Evolutionary conservation across 2,113 vertebrate species (phyloP), one percentile per base, ranked within the genome.

Genomic region (Tychaedon coryphoeus): DNA sequence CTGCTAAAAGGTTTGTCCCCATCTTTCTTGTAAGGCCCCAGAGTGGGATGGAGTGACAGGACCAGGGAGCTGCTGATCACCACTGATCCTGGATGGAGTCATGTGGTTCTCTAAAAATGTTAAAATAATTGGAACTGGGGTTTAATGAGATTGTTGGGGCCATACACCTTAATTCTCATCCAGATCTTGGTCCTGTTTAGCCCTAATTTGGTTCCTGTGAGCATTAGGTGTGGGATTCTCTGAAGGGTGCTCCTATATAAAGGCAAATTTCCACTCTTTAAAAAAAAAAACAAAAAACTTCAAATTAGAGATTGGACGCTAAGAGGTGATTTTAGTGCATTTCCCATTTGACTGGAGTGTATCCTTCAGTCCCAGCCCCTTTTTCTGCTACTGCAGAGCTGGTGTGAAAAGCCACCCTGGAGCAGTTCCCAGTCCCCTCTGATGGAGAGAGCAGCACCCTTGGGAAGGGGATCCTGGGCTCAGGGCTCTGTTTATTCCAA

Each of bases 121-220:
- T 40, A 29, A 33, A 86, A 50, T 33, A 79, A 36, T 5, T 36
- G 47, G 20, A 38, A 40, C 12, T 36, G 40, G 53, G 34, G 60
- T 74, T 65, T 47, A 40, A 19, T 36, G 64, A 82, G 74, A 29
- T 15, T 12, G 16, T 1, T 36, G 28, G 47, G 28, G 80, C 48
- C 14, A 1, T 4, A 34, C 8, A 77, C 38, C 2, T 0, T 13
- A 17, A 24, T 12, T 28, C 26, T 45, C 34, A 56, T 14, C 31
- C 48, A 57, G 18, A 56, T 17, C 45, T 76, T 33, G 48, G 34
- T 48, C 50, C 79, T 56, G 18, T 62, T 83, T 20, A 36, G 56
- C 42, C 42, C 42, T 25, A 8, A 29, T 50, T 50, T 57, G 64
- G 54, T 48, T 85, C 56, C 66, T 1, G 0, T 34, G 43, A 86